phyloP scores from a whole-genome alignment of 2,797 vertebrate genomes.

The Hoplostethus mediterraneus region DNA sequence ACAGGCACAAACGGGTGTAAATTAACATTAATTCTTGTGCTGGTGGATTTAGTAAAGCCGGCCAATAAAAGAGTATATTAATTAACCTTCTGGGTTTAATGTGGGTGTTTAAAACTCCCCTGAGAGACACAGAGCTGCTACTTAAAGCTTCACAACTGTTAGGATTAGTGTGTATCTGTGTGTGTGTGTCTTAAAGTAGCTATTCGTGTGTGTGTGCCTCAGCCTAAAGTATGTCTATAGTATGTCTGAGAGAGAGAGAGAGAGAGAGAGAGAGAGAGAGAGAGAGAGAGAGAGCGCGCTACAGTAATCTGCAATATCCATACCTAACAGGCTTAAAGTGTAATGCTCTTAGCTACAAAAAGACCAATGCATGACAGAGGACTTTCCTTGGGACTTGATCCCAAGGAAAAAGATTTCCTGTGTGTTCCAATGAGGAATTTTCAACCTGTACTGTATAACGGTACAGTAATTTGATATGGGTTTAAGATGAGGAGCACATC shows the following conservation, averaged over 20 bases:
- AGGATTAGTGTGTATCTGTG: slow-evolving; percentile 26
- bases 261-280: neutral
- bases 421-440: slow-evolving; percentile 37
- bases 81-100: slow-evolving; percentile 51
- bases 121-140: slow-evolving; percentile 40
- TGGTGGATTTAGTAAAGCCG: slow-evolving; percentile 36
- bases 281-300: slow-evolving; percentile 2
- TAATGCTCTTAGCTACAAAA: slow-evolving; percentile 68
- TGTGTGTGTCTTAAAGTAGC: slow-evolving; percentile 30
- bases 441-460: slow-evolving; percentile 54
- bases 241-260: slow-evolving; percentile 30
- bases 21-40: slow-evolving; percentile 12
- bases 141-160: slow-evolving; percentile 33
- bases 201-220: slow-evolving; percentile 33
- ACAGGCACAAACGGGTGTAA: neutral
- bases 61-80: slow-evolving; percentile 41
- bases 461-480: slow-evolving; percentile 56
- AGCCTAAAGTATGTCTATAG: slow-evolving; percentile 33
- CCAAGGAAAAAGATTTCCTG: slow-evolving; percentile 58
- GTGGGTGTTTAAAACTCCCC: slow-evolving; percentile 40
- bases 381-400: slow-evolving; percentile 36
- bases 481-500: slow-evolving; percentile 33
- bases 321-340: slow-evolving; percentile 70
- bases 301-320: slow-evolving; percentile 63
- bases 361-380: slow-evolving; percentile 47